Evolutionary conservation across 2,888 invertebrate species (phyloP).

Genomic region (Schrankia costaestrigalis): DNA sequence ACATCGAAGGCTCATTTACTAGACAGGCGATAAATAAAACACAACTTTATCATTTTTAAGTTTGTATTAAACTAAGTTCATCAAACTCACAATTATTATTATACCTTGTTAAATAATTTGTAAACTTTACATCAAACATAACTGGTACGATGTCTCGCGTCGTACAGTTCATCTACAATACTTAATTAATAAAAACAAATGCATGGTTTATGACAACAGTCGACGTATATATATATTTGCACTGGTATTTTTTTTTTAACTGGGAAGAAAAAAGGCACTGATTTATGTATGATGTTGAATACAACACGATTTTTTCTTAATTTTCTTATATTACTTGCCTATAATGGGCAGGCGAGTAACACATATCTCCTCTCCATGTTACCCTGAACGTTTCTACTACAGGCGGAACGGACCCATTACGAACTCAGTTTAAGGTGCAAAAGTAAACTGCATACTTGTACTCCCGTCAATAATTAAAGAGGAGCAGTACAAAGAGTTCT

Average conservation of each 20-base stretch:
- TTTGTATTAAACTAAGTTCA: slow-evolving; percentile 47
- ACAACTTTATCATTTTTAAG: slow-evolving; percentile 22
- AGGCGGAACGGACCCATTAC: too few relatives aligned
- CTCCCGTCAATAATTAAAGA: too few relatives aligned
- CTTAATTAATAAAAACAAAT: slow-evolving; percentile 49
- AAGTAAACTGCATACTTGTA: not conserved
- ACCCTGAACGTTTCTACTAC: not conserved
- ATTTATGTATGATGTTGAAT: slow-evolving; percentile 18
- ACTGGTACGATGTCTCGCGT: slow-evolving; percentile 35
- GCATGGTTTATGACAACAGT: slow-evolving; percentile 69
- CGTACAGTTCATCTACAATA: slow-evolving; percentile 26
- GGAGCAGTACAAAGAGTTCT: too few relatives aligned
- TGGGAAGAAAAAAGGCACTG: slow-evolving; percentile 32
- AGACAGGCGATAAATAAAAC: slow-evolving; percentile 1
- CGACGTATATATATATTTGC: slow-evolving; percentile 18
- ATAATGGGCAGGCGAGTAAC: slow-evolving; percentile 6
- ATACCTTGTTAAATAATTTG: slow-evolving; percentile 36
- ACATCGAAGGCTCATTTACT: not conserved
- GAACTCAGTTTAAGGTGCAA: too few relatives aligned
- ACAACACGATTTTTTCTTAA: slow-evolving; percentile 17
- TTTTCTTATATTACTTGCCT: slow-evolving; percentile 2
- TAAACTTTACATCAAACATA: slow-evolving; percentile 52
- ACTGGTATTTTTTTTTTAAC: slow-evolving; percentile 21
- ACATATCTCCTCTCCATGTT: not conserved
- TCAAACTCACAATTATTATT: slow-evolving; percentile 43